These are phyloP conservation scores for Thymallus thymallus DNA, from an alignment of 2,113 vertebrate genomes.

Conservation along the genomic window DNA sequence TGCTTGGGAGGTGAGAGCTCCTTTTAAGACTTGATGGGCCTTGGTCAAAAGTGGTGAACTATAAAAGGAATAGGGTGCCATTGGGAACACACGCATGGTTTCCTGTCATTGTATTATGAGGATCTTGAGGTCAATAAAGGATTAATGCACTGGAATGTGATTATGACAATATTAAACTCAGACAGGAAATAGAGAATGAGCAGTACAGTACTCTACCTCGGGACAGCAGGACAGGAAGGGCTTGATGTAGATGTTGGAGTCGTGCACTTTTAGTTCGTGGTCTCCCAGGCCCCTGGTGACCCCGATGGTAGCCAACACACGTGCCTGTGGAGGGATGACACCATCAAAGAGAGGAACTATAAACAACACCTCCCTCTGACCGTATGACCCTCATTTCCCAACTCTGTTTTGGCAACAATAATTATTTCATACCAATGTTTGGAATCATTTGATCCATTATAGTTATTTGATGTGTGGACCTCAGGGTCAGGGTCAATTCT, in stretches of 20 bases:
- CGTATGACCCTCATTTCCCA: background rate
- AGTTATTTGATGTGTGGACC: background rate
- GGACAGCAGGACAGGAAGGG: constrained; percentile 95
- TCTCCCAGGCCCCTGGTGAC: constrained; percentile 95
- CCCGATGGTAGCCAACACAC: constrained; percentile 95
- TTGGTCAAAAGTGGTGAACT: too few species aligned
- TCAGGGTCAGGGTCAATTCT: background rate
- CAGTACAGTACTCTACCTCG: constrained; percentile 76
- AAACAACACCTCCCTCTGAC: background rate
- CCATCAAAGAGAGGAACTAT: background rate
- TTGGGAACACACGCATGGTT: too few species aligned
- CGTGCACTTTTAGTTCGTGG: constrained; percentile 94
- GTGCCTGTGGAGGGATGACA: constrained; percentile 76
- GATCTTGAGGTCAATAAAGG: too few species aligned
- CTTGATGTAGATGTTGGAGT: constrained; percentile 97
- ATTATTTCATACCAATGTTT: background rate
- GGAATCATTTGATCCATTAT: background rate
- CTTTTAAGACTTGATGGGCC: background rate
- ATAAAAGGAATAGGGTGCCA: too few species aligned
- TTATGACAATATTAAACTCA: background rate
- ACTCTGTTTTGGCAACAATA: background rate
- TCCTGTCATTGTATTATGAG: too few species aligned
- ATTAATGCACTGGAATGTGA: background rate
- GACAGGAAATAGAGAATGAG: background rate
- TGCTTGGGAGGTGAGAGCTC: constrained; percentile 20